A percentile compares a stretch with the other conserved stretches of the same genome.
phyloP scores from a whole-genome alignment of 2,113 vertebrate genomes.

The Mohoua ochrocephala region DNA sequence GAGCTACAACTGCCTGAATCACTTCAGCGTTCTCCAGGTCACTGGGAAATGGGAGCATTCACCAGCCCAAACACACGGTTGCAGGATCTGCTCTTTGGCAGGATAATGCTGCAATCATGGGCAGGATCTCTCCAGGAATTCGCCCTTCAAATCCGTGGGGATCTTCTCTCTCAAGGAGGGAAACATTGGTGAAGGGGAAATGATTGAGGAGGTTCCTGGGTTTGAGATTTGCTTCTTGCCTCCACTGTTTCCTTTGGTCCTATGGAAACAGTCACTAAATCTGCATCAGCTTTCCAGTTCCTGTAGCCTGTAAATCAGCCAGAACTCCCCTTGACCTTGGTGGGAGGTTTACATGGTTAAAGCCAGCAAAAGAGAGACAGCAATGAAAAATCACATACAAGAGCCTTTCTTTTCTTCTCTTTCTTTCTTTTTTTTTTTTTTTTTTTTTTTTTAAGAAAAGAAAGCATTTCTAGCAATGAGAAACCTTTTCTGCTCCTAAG shows the following conservation, averaged over 20 bases:
- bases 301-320: not conserved
- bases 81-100: not conserved
- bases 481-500: slow-evolving; percentile 21
- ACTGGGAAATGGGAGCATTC: not conserved
- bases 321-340: slow-evolving; percentile 18
- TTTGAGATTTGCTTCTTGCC: not conserved
- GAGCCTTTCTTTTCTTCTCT: not conserved
- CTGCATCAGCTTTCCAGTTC: not conserved
- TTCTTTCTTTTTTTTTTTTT: accelerated
- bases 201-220: not conserved
- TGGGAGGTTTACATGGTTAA: slow-evolving; percentile 8
- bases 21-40: not conserved
- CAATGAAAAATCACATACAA: not conserved
- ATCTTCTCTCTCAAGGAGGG: not conserved
- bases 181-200: not conserved
- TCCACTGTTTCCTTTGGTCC: not conserved
- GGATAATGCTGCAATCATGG: not conserved
- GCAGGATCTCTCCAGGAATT: not conserved
- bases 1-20: not conserved
- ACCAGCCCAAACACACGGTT: not conserved
- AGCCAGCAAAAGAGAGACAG: not conserved
- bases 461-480: not conserved
- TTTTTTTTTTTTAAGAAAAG: not conserved
- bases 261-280: not conserved
- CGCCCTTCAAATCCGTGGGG: not conserved